Conservation (phyloP, 2,888 invertebrate genomes). For the Drosophila algonquin region DNA sequence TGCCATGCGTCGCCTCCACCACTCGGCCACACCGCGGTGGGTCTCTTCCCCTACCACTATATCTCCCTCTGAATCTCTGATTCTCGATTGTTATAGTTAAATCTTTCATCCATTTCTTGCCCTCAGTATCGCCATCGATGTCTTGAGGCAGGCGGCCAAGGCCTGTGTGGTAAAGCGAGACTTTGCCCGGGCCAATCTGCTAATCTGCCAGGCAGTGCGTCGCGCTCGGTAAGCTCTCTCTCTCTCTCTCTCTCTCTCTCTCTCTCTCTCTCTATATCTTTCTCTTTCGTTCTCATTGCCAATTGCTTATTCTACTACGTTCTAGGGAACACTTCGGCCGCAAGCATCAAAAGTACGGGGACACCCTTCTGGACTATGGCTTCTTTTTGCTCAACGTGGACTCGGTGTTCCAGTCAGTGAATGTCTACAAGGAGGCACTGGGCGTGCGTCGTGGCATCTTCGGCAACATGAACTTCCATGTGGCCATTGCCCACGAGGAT, state of each 20-base stretch:
- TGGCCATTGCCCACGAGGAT: conserved; percentile 96
- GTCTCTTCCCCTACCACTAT: neutral
- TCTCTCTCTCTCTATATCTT: neutral
- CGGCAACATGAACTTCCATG: conserved; percentile 92
- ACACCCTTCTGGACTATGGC: conserved; percentile 94
- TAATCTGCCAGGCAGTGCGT: conserved; percentile 92
- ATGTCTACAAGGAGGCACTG: conserved; percentile 92
- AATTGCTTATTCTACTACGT: neutral
- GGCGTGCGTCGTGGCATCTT: conserved; percentile 90
- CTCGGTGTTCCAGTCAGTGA: conserved; percentile 92
- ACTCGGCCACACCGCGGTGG: conserved; percentile 87
- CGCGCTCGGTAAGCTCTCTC: conserved; percentile 78
- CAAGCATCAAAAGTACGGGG: conserved; percentile 92
- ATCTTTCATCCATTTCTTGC: conserved; percentile 1
- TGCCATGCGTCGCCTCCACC: conserved; percentile 88
- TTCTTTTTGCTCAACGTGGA: conserved; percentile 96
- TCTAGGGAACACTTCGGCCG: conserved; percentile 85
- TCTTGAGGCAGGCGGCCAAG: conserved; percentile 93
- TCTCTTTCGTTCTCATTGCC: neutral
- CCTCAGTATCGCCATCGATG: conserved; percentile 90
- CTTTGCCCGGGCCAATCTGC: conserved; percentile 91
- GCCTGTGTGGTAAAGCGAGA: conserved; percentile 95
- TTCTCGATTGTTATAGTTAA: neutral
- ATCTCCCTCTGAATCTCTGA: neutral
- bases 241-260: neutral